These are phyloP conservation scores for Thymelicus sylvestris DNA, from an alignment of 2,888 invertebrate genomes.

Conservation along the genomic window DNA sequence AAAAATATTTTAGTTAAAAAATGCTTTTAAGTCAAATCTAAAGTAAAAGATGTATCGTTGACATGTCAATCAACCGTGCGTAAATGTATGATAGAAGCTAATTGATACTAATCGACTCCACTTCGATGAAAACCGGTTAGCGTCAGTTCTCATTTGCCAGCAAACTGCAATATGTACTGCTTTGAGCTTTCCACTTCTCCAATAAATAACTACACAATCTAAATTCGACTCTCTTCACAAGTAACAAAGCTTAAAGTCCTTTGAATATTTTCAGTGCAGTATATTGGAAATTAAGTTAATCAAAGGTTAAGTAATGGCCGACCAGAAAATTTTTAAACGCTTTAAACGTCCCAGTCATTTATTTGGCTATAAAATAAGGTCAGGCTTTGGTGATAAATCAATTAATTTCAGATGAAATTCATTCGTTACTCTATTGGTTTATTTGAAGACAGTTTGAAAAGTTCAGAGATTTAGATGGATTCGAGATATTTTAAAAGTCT, in stretches of 20 bases:
- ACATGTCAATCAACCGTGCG: constrained; percentile 9
- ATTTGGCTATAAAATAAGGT: constrained; percentile 37
- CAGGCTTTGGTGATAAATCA: constrained; percentile 28
- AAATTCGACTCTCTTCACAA: not conserved
- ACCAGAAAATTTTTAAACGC: constrained; percentile 54
- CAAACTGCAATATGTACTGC: constrained; percentile 33
- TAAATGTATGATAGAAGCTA: constrained; percentile 15
- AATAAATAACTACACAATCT: not conserved
- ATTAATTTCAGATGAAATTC: constrained; percentile 14
- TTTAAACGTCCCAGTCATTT: constrained; percentile 50
- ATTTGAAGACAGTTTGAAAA: not conserved
- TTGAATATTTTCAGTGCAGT: not conserved
- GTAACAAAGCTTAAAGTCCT: constrained; percentile 8
- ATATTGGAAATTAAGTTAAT: constrained; percentile 48
- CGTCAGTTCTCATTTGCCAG: constrained; percentile 35
- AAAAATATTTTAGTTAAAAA: no score
- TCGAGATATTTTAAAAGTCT: not conserved
- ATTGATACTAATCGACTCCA: constrained; percentile 28
- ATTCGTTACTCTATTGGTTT: not conserved
- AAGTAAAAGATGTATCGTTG: not conserved
- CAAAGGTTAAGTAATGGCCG: constrained; percentile 57
- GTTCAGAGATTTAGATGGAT: not conserved
- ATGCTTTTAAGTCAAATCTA: no score
- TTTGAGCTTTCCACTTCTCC: constrained; percentile 12
- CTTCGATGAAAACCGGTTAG: constrained; percentile 31